Percentiles rank a stretch among this genome's conserved stretches.
phyloP scores from a whole-genome alignment of 2,113 vertebrate species.

The Pachycephala philippinensis region DNA sequence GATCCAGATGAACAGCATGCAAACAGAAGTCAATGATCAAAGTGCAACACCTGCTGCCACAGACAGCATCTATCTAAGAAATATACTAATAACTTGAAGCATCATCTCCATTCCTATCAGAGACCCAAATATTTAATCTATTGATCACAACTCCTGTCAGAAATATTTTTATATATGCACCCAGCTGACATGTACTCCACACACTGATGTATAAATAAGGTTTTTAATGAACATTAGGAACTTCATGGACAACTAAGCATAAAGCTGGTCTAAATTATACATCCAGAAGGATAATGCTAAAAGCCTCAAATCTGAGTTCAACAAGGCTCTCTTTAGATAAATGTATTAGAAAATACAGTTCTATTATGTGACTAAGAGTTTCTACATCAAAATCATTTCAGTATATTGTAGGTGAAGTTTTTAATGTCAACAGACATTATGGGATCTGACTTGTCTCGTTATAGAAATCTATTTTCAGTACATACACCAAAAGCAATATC shows the following conservation, averaged over 20 bases:
- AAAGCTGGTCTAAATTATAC: background rate
- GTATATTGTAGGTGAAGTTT: background rate
- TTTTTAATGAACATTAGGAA: background rate
- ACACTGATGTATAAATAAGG: background rate
- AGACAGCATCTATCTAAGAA: background rate
- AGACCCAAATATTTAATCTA: background rate
- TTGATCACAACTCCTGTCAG: background rate
- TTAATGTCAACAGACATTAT: background rate
- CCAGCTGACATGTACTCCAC: background rate
- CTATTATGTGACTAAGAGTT: background rate
- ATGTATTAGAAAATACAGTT: background rate
- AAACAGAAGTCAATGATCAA: conserved; percentile 3
- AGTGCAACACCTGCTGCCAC: background rate
- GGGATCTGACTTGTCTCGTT: background rate
- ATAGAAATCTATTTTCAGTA: background rate
- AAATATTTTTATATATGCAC: background rate
- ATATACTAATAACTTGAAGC: background rate
- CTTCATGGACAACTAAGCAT: background rate
- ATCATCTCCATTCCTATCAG: background rate
- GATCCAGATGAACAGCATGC: background rate
- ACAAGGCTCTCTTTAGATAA: background rate
- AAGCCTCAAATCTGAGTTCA: background rate
- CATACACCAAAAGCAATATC: background rate
- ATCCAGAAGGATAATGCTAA: background rate
- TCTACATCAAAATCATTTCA: background rate